Evolutionary conservation across 2,797 vertebrate species (phyloP), one percentile per base, ranked within the genome.

Genomic region (Hozukius guyotensis): DNA sequence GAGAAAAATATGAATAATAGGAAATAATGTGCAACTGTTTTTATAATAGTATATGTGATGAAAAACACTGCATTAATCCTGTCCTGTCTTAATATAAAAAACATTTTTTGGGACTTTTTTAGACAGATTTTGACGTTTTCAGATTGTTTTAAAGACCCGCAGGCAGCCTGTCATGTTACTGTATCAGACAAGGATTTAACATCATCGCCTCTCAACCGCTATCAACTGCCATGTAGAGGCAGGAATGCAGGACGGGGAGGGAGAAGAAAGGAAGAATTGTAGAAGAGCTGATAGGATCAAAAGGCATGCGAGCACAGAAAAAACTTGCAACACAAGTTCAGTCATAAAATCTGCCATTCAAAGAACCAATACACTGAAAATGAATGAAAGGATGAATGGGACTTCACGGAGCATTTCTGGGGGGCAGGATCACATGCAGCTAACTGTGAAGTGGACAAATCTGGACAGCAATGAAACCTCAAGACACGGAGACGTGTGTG

Each of bases 371-470:
- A 38, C 13, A 38, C 36, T 88, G 31, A 81, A 73, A 31, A 69
- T n/a, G 53, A 81, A 78, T 65, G 65, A 83, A 82, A 64, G 72
- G 49, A 82, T 83, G 82, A 90, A 88, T 83, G 83, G 66, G 69
- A 55, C 65, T 79, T 78, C 73, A 82, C 57, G 69, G 68, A 75
- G 57, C 32, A 70, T 85, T 85, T 83, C 42, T 52, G 8, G 11
- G 16, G 34, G 57, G 36, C 27, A 59, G 49, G 16, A 81, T 65
- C 74, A 65, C 62, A 62, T 18, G 27, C 14, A 34, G n/a, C 31
- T 38, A 27, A 79, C 4, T 36, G 72, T 5, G 34, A 76, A 78
- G 29, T 24, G 12, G 72, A 71, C 61, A 61, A 18, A 77, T 73
- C 11, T 27, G 36, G 70, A 82, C 6, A 5, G 36, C 18, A 25